These are phyloP conservation scores for Megalurothrips usitatus DNA, from an alignment of 2,888 invertebrate genomes.

Conservation along the genomic window DNA sequence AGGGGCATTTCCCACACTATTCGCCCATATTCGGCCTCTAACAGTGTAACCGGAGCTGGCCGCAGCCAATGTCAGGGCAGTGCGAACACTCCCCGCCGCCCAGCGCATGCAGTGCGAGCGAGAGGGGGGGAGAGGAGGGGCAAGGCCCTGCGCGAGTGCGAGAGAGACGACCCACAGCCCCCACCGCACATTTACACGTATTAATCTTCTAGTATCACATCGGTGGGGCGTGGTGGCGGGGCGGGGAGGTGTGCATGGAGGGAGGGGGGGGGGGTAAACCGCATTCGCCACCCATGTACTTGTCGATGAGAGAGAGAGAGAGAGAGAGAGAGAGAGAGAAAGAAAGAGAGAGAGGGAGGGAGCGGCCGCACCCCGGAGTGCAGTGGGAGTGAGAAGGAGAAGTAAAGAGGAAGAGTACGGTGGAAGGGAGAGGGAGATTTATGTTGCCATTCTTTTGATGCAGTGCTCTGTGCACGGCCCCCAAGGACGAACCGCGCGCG, in stretches of 20 bases:
- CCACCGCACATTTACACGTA: slow-evolving; percentile 9
- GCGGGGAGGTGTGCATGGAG: background rate
- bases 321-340: background rate
- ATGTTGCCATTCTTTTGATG: slow-evolving; percentile 26
- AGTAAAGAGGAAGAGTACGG: background rate
- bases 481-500: background rate
- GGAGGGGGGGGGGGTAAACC: background rate
- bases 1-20: background rate
- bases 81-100: background rate
- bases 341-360: background rate
- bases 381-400: background rate
- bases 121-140: background rate
- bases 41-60: background rate
- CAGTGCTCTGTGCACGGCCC: background rate
- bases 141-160: background rate
- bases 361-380: background rate
- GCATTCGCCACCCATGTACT: background rate
- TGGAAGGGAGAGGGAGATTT: background rate
- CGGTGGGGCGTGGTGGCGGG: background rate
- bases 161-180: background rate
- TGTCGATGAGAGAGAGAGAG: background rate
- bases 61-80: background rate
- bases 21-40: background rate
- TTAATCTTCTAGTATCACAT: background rate
- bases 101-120: background rate